A percentile compares a stretch with the other conserved stretches of the same genome.
Conservation (phyloP, 2,113 vertebrate genomes). For the Choloepus hoffmanni region DNA sequence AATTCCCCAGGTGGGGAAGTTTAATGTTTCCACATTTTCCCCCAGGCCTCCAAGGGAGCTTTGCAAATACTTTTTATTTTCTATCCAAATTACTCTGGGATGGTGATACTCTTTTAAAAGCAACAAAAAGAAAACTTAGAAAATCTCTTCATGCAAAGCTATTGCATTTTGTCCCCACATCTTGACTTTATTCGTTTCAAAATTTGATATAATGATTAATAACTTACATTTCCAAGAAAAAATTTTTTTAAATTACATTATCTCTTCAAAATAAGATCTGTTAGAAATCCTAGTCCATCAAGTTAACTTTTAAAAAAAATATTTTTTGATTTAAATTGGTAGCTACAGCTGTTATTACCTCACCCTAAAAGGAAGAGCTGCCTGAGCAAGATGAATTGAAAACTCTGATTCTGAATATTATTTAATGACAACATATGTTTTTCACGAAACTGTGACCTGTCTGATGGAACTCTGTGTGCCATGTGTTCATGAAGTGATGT, state of each 20-base stretch:
- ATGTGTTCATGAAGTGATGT: slow-evolving; percentile 73
- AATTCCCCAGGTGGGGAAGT: no score
- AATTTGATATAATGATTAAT: slow-evolving; percentile 73
- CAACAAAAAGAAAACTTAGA: slow-evolving; percentile 64
- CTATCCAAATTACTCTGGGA: no score
- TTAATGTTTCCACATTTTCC: no score
- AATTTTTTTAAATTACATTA: slow-evolving; percentile 72
- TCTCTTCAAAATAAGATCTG: slow-evolving; percentile 76
- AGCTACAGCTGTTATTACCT: slow-evolving; percentile 63
- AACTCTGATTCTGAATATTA: slow-evolving; percentile 55
- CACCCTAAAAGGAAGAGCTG: slow-evolving; percentile 75
- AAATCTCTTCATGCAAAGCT: slow-evolving; percentile 69
- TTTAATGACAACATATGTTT: slow-evolving; percentile 39
- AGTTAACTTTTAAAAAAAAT: slow-evolving; percentile 84
- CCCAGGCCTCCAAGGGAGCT: no score
- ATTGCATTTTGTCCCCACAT: slow-evolving; percentile 48
- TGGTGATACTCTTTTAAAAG: slow-evolving; percentile 30
- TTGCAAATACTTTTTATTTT: no score
- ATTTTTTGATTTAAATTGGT: slow-evolving; percentile 67
- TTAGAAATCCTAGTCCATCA: slow-evolving; percentile 82
- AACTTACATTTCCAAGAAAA: slow-evolving; percentile 79
- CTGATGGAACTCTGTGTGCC: slow-evolving; percentile 78
- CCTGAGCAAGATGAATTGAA: slow-evolving; percentile 62
- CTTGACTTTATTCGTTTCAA: slow-evolving; percentile 74
- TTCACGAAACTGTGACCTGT: slow-evolving; percentile 64